phyloP scores from a whole-genome alignment of 1,140 invertebrate species.

The Drosophila setifemur region DNA sequence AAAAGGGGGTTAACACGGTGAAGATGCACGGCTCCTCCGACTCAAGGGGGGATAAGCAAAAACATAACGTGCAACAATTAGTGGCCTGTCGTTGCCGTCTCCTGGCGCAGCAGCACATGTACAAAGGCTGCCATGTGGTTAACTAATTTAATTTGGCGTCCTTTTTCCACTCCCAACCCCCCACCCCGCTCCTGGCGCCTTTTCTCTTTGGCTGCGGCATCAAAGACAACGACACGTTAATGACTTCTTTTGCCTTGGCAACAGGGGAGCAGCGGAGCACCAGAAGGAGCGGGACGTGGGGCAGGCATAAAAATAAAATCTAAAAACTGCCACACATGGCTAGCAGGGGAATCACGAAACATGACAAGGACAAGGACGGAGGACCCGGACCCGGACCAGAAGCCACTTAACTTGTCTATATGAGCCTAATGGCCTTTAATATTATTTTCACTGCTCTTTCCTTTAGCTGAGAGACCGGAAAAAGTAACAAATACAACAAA shows the following conservation, averaged over 20 bases:
- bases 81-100: slow-evolving; percentile 41
- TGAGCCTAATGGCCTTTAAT: slow-evolving; percentile 82
- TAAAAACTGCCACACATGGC: slow-evolving; percentile 69
- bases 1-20: background rate
- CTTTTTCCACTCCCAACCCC: slow-evolving; percentile 45
- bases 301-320: slow-evolving; percentile 74
- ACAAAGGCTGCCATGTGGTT: slow-evolving; percentile 81
- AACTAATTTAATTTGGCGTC: slow-evolving; percentile 81
- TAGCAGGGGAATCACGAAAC: slow-evolving; percentile 35
- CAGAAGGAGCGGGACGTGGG: background rate
- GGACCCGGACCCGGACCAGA: slow-evolving; percentile 19
- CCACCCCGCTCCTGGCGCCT: background rate
- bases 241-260: slow-evolving; percentile 78
- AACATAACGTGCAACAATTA: slow-evolving; percentile 81
- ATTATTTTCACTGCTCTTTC: slow-evolving; percentile 76
- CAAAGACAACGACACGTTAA: slow-evolving; percentile 80
- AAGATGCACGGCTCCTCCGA: slow-evolving; percentile 3
- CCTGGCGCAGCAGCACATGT: slow-evolving; percentile 28
- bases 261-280: slow-evolving; percentile 7
- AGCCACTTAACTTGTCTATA: slow-evolving; percentile 82
- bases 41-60: slow-evolving; percentile 66
- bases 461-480: slow-evolving; percentile 43
- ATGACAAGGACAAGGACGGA: slow-evolving; percentile 8
- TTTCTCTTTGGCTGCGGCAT: slow-evolving; percentile 43
- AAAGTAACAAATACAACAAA: slow-evolving; percentile 18